A percentile compares a stretch with the other conserved stretches of the same genome.
Evolutionary conservation across 2,888 invertebrate species (phyloP).

Genomic region (Euplexia lucipara): DNA sequence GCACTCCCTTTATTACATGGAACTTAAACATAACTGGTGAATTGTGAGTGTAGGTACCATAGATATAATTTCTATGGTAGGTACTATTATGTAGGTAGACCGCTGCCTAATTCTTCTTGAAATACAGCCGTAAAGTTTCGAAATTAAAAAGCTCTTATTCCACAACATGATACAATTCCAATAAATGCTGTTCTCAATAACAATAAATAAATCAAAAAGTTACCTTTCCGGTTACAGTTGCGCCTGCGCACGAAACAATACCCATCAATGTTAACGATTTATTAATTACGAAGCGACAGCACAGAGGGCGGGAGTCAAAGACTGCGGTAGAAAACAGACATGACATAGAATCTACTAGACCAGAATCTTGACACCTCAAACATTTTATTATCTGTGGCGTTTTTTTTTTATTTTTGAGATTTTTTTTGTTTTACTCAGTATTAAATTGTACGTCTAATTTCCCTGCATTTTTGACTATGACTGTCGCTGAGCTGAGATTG

Average conservation of each 20-base stretch:
- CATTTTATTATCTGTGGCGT: not conserved
- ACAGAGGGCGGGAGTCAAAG: conserved; percentile 69
- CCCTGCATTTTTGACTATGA: too few relatives aligned
- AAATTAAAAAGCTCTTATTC: conserved; percentile 2
- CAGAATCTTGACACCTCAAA: not conserved
- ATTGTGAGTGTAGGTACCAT: too few relatives aligned
- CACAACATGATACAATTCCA: not conserved
- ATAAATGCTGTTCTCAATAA: conserved; percentile 23
- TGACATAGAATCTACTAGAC: not conserved
- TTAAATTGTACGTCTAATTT: too few relatives aligned
- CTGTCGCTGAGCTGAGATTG: too few relatives aligned
- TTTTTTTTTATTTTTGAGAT: too few relatives aligned
- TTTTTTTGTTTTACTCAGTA: too few relatives aligned
- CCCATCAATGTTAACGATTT: conserved; percentile 84
- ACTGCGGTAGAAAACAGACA: conserved; percentile 50
- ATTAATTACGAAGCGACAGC: conserved; percentile 82
- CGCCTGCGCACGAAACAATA: conserved; percentile 81
- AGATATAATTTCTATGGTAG: too few relatives aligned
- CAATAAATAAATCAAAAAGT: conserved; percentile 63
- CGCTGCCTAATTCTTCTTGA: too few relatives aligned
- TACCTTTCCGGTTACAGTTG: conserved; percentile 62
- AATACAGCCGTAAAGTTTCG: too few relatives aligned
- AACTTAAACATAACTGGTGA: too few relatives aligned
- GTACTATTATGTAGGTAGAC: too few relatives aligned
- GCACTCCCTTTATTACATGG: too few relatives aligned